Evolutionary conservation across 2,888 invertebrate genomes (phyloP).

Genomic region (Tyria jacobaeae): DNA sequence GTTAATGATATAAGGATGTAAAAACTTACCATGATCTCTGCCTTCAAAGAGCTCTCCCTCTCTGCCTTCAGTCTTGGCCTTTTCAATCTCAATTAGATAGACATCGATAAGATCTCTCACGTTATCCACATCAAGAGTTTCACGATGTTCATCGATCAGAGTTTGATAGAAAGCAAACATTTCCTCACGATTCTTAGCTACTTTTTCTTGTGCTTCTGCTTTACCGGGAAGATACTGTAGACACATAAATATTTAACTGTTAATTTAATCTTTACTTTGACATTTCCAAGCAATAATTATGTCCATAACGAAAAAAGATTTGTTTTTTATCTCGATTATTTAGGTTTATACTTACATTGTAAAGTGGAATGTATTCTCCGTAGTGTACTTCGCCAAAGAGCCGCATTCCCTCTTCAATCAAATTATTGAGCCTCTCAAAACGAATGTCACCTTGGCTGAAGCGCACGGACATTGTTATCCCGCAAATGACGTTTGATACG

Average conservation of each 20-base stretch:
- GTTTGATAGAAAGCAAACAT: constrained; percentile 95
- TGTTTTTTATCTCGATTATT: not conserved
- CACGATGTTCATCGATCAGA: constrained; percentile 93
- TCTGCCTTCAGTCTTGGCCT: constrained; percentile 92
- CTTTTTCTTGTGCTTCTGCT: constrained; percentile 87
- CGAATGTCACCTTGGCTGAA: constrained; percentile 92
- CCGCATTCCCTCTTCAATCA: constrained; percentile 97
- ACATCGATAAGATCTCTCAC: constrained; percentile 94
- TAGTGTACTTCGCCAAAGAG: constrained; percentile 94
- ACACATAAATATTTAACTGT: constrained; percentile 25
- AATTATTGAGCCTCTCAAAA: constrained; percentile 92
- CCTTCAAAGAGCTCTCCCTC: constrained; percentile 93
- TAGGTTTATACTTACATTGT: constrained; percentile 82
- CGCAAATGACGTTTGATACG: constrained; percentile 96
- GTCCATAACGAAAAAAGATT: not conserved
- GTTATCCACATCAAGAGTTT: constrained; percentile 90
- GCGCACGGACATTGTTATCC: constrained; percentile 95
- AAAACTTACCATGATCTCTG: constrained; percentile 92
- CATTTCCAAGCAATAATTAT: not conserved
- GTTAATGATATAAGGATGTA: not conserved
- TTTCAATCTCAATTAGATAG: constrained; percentile 94
- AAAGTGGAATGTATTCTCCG: constrained; percentile 93
- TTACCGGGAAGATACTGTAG: constrained; percentile 88
- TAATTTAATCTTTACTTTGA: not conserved
- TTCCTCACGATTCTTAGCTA: constrained; percentile 91